Percentiles rank a stretch among this genome's conserved stretches.
phyloP scores from a whole-genome alignment of 2,797 vertebrate genomes.

The Potorous gilbertii region DNA sequence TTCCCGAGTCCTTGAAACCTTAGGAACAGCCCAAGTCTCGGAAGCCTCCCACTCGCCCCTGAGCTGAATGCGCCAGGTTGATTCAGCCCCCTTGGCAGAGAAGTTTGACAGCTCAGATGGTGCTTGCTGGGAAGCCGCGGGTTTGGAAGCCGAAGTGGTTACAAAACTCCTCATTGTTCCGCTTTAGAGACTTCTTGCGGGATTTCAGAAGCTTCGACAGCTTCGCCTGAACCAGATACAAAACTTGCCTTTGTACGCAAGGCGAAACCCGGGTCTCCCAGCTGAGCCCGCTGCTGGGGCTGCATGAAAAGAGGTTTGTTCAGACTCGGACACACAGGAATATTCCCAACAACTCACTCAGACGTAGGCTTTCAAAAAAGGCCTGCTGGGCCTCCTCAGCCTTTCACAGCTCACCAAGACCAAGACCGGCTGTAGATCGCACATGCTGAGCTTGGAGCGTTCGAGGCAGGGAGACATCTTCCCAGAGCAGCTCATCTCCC shows the following conservation, averaged over 20 bases:
- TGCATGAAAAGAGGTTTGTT: constrained; percentile 79
- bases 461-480: neutral
- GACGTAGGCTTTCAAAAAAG: constrained; percentile 37
- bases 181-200: constrained; percentile 79
- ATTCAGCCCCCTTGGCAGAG: constrained; percentile 83
- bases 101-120: constrained; percentile 80
- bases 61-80: constrained; percentile 69
- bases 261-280: constrained; percentile 52
- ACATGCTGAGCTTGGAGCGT: neutral
- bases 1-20: constrained; percentile 73
- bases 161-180: constrained; percentile 82
- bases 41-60: constrained; percentile 72
- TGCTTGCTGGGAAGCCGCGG: constrained; percentile 83
- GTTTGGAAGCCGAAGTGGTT: constrained; percentile 79
- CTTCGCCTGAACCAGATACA: constrained; percentile 78
- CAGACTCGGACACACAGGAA: constrained; percentile 36
- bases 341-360: constrained; percentile 17
- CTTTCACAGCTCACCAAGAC: constrained; percentile 26
- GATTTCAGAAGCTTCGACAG: constrained; percentile 78
- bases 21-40: constrained; percentile 69
- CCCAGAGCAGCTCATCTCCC: neutral
- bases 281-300: constrained; percentile 58
- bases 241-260: constrained; percentile 71
- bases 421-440: constrained; percentile 4
- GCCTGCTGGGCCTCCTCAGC: constrained; percentile 8